These are phyloP conservation scores for Elysia chlorotica DNA, from an alignment of 1,140 invertebrate species.

Conservation along the genomic window DNA sequence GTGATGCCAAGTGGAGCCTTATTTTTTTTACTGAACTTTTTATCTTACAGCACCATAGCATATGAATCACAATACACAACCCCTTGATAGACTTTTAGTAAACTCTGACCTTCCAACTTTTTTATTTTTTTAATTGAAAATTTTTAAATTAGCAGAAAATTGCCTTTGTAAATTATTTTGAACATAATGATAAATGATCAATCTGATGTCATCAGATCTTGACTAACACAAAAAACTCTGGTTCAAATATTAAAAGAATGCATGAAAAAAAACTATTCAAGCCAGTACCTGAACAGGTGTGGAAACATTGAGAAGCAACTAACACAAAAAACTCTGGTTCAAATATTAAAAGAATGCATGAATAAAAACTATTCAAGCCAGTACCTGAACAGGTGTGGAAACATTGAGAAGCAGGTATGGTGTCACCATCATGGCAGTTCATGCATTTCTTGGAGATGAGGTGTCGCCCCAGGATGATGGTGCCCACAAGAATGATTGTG, in stretches of 20 bases:
- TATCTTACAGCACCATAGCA: too few species aligned
- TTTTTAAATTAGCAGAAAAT: neutral
- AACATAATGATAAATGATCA: neutral
- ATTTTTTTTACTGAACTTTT: too few species aligned
- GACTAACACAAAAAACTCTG: too few species aligned
- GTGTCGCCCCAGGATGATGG: constrained; percentile 43
- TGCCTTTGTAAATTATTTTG: neutral
- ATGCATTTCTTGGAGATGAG: constrained; percentile 42
- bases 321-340: too few species aligned
- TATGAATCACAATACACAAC: too few species aligned
- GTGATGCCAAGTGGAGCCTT: too few species aligned
- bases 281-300: constrained; percentile 48
- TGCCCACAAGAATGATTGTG: constrained; percentile 43
- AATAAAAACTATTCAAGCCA: neutral
- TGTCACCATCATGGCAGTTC: constrained; percentile 25
- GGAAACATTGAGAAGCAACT: constrained; percentile 44
- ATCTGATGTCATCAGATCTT: too few species aligned
- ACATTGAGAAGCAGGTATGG: constrained; percentile 37
- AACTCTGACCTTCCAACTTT: neutral
- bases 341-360: neutral
- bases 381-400: constrained; percentile 53
- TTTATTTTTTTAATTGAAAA: neutral
- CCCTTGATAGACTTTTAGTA: neutral
- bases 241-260: neutral
- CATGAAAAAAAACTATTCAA: neutral